Base-by-base conservation (phyloP, 1,140 invertebrate species). In the Telenomus remus region DNA sequence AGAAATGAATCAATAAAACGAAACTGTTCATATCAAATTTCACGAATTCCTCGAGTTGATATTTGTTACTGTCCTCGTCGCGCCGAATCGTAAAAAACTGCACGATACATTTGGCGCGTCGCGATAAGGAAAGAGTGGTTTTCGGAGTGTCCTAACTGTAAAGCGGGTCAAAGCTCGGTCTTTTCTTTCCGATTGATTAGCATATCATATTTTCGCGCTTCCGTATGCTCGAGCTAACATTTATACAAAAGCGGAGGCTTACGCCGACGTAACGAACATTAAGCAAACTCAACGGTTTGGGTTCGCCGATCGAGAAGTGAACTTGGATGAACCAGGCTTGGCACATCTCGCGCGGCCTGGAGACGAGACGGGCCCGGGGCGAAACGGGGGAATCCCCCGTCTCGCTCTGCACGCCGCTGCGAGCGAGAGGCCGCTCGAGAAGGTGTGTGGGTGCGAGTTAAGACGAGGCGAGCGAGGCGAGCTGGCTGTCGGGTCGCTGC, bases 281-380 rank as follows among this genome's bases (percentile, higher is more conserved):
- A 69, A 64, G 59, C 66, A 70, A 76, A 66, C 59, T 65, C 66
- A 71, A 69, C 68, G 63, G 69, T 80, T 81, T 78, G 82, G 79
- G 80, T 86, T 85, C 82, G 82, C 78, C 83, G 81, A 82, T 85
- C 83, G 81, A 82, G 79, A 68, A 81, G 79, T 85, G 84, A 85
- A 84, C 84, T 85, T 83, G 81, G 63, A 65, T 75, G 74, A 71
- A 79, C 64, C 56, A 66, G 49, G 60, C 71, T 61, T 65, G 74
- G 66, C 61, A 65, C 49, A 71, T 71, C 59, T 61, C 57, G 64
- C 56, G 48, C 49, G 66, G 61, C 61, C 65, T 37, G 47, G 69
- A n/a, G n/a, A 69, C 57, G 74, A 53, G 57, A 69, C 42, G 51
- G 44, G 11, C 4, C 35, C 55, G 65, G 47, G 55, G 54, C 48